Evolutionary conservation across 2,888 invertebrate species (phyloP).

Genomic region (Tenthredo distinguenda): DNA sequence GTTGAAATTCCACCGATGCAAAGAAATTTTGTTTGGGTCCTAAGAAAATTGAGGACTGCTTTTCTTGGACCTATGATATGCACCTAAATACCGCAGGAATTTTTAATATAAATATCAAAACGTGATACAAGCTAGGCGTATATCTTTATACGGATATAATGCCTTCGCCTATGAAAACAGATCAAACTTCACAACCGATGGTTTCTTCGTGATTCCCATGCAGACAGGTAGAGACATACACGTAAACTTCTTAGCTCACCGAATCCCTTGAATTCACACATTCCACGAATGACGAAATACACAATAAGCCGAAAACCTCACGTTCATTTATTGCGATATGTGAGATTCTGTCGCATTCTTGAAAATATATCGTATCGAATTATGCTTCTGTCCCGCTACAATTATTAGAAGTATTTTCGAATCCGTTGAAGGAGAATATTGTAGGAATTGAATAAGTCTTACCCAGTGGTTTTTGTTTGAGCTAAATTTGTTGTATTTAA

Average conservation of each 20-base stretch:
- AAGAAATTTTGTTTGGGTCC: background rate
- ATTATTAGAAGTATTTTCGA: too few species aligned
- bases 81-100: background rate
- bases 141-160: background rate
- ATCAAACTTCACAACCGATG: slow-evolving; percentile 15
- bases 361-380: too few species aligned
- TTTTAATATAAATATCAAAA: slow-evolving; percentile 30
- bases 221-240: background rate
- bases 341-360: background rate
- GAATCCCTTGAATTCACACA: slow-evolving; percentile 3
- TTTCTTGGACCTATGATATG: background rate
- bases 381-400: too few species aligned
- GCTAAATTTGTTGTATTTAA: too few species aligned
- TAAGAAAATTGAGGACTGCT: slow-evolving; percentile 4
- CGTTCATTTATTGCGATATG: background rate
- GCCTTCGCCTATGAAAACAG: slow-evolving; percentile 43
- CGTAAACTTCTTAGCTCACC: background rate
- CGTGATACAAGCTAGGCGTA: background rate
- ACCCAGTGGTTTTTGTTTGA: too few species aligned
- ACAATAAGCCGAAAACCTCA: background rate
- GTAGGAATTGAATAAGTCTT: too few species aligned
- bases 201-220: background rate
- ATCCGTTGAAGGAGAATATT: too few species aligned
- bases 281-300: background rate
- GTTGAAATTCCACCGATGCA: background rate